Evolutionary conservation across 2,888 invertebrate genomes (phyloP), one percentile per base, ranked within the genome.

Genomic region (Allygus modestus): DNA sequence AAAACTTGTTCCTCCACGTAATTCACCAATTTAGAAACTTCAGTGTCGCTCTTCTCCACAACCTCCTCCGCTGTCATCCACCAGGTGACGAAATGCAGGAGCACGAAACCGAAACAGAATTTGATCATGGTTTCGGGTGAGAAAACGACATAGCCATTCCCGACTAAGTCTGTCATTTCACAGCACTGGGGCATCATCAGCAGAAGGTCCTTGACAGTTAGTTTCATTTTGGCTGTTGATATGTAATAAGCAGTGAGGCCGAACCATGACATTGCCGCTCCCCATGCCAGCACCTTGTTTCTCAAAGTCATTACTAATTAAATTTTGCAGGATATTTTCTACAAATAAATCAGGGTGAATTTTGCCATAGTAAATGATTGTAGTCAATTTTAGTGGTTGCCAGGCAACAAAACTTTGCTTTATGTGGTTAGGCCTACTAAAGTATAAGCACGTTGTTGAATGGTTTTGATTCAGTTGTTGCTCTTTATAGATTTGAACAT

Each of bases 121-220:
- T 65, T 65, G 65, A 65, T 65, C 65, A 65, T 28, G 26, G 31
- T 65, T 28, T 65, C 65, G 12, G 65, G 65, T 15, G 65, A 65
- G 17, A 65, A 65, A 0, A 31, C 31, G 0, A 65, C 28, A 17
- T 65, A 65, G 65, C 28, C 65, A 11, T 12, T 31, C 4, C 31
- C 31, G 15, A 65, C 65, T 65, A 65, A 12, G n/a, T 65, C 65
- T 4, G 65, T 65, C 65, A 65, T 65, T 17, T 71, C 37, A 20
- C 71, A 71, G 37, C 37, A 71, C 23, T 71, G 41, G 15, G 71
- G 71, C 71, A 71, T 71, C 71, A 71, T 71, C 41, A 71, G 20
- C 17, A 71, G 7, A 1, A 71, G 41, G 20, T 71, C 71, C 11
- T 17, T 41, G 20, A 71, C 11, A 4, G 33, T 20, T 5, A 71